Conservation (phyloP, 1,140 invertebrate species). For the Phymorhynchus buccinoides region DNA sequence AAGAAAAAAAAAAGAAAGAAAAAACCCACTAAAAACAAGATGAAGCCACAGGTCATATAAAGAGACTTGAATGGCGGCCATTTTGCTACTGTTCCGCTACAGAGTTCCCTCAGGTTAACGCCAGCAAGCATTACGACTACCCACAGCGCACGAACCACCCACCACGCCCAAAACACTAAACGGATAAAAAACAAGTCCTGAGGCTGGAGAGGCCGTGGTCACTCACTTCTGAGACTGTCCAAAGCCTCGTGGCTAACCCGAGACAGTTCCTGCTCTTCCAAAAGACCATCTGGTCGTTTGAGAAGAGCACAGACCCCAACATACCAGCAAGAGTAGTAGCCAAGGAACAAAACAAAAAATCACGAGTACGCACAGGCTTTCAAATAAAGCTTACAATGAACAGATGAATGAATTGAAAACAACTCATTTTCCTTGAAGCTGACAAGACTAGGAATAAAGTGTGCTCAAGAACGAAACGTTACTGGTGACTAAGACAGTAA, state of each 20-base stretch:
- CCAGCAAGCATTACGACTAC: background rate
- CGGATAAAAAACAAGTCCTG: background rate
- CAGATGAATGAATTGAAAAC: background rate
- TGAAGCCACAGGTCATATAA: background rate
- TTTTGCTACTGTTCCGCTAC: background rate
- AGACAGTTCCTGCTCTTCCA: slow-evolving; percentile 59
- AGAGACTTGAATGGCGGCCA: background rate
- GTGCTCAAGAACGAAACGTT: background rate
- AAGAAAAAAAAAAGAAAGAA: background rate
- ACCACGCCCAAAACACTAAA: background rate
- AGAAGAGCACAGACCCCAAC: background rate
- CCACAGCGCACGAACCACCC: background rate
- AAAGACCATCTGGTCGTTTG: slow-evolving; percentile 57
- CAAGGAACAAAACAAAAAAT: background rate
- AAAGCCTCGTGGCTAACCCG: slow-evolving; percentile 53
- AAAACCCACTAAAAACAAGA: too few relatives aligned
- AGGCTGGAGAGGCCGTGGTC: background rate
- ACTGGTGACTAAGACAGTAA: background rate
- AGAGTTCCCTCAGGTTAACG: background rate
- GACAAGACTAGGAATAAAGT: background rate
- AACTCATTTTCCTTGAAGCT: background rate
- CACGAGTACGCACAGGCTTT: background rate
- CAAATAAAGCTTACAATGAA: background rate
- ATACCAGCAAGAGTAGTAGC: background rate
- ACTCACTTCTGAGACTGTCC: slow-evolving; percentile 56